phyloP scores from a whole-genome alignment of 2,797 vertebrate species.

The Rhinophrynus dorsalis region DNA sequence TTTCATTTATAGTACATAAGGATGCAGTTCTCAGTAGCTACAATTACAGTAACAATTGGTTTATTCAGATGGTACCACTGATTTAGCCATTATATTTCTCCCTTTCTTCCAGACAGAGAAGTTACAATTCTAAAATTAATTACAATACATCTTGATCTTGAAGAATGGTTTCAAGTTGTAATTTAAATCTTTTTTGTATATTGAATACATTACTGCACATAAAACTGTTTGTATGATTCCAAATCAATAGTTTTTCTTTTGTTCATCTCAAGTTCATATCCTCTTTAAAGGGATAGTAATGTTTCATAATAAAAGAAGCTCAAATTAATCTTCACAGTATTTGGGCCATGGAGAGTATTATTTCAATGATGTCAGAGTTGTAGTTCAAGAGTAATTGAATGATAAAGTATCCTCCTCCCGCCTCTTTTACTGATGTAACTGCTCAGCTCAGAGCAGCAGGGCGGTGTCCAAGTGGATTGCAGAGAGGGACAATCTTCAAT shows the following conservation, averaged over 20 bases:
- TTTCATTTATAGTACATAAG: conserved; percentile 14
- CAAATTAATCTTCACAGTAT: too few species aligned
- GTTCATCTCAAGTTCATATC: too few species aligned
- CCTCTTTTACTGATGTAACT: too few species aligned
- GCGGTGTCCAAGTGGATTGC: too few species aligned
- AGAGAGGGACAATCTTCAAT: too few species aligned
- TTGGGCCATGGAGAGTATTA: too few species aligned
- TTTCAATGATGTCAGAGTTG: too few species aligned
- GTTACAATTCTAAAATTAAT: conserved; percentile 37
- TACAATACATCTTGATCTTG: conserved; percentile 23
- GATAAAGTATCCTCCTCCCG: too few species aligned
- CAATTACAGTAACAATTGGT: conserved; percentile 44
- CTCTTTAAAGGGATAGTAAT: too few species aligned
- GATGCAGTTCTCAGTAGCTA: conserved; percentile 33
- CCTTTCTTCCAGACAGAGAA: conserved; percentile 2
- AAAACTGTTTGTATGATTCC: not conserved
- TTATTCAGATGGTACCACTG: conserved; percentile 43
- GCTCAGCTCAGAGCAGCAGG: too few species aligned
- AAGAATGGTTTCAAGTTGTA: conserved; percentile 11
- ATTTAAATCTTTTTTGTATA: conserved; percentile 22
- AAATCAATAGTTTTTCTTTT: not conserved
- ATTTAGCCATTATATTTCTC: conserved; percentile 41
- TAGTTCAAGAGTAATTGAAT: too few species aligned
- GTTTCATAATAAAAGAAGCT: too few species aligned
- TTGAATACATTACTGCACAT: not conserved